Base-by-base conservation (phyloP, 2,797 vertebrate genomes). In the Glyptemys insculpta region DNA sequence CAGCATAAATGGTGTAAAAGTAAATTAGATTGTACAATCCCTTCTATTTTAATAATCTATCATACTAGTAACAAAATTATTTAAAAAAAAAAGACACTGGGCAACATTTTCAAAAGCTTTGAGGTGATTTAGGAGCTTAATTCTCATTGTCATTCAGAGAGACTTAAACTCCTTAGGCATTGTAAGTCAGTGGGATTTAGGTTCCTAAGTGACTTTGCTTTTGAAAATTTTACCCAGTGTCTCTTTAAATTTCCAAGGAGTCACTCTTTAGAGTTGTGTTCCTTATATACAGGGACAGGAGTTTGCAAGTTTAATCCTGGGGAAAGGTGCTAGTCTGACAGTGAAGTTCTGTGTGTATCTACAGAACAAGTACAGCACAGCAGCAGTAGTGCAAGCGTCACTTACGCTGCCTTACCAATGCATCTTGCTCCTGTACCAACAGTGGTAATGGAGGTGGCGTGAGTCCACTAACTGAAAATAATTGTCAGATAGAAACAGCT, bases 381-480 rank as follows among this genome's bases (percentile, higher is more conserved):
- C 23, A 23, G n/a, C 8, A 88, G 5, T n/a, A 34, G 82, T 4
- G 8, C 3, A 65, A 31, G 29, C 56, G 90, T 90, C 23, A 29
- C 81, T 88, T 90, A 34, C 1, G 37, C 34, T 14, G 74, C 3
- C 9, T 96, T 52, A 57, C 76, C 83, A 79, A 88, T 88, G n/a
- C 82, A 21, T 25, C 85, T 91, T 0, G 0, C 44, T 93, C 3
- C 0, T 1, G 72, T 79, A 19, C 53, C 47, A 72, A 50, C 85
- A 85, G 81, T 54, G n/a, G 31, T 68, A 93, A 79, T 87, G 88
- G 10, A 82, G 34, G 78, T 47, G 31, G 62, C 72, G 78, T 87
- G 96, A 78, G 95, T 74, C 79, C 34, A 44, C 88, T 82, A 88
- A 6, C 80, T 92, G 34, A 78, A 90, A 34, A 79, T n/a, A 65